Percentiles rank a stretch among this genome's conserved stretches.
Conservation (phyloP, 2,113 vertebrate genomes). For the Chionomys nivalis region DNA sequence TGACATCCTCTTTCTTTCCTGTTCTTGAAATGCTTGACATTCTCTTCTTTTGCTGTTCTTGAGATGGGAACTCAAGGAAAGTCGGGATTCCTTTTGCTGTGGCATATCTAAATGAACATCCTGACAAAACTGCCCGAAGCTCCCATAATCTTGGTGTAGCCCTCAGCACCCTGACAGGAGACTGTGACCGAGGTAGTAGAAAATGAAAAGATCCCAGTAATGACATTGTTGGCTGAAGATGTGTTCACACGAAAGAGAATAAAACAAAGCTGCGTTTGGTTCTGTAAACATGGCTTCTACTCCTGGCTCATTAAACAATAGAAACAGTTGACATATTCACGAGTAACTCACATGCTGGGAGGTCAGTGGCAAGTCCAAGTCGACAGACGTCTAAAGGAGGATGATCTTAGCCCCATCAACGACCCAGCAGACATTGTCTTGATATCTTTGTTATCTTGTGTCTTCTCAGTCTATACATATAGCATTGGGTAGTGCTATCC, state of each 20-base stretch:
- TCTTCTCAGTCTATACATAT: not conserved
- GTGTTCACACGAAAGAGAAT: not conserved
- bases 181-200: not conserved
- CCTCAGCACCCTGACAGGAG: not conserved
- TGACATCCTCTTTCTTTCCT: not conserved
- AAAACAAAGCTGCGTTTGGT: not conserved
- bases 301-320: slow-evolving; percentile 47
- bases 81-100: not conserved
- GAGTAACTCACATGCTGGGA: not conserved
- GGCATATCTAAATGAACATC: not conserved
- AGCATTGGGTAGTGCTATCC: not conserved
- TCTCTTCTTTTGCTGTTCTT: not conserved
- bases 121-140: not conserved
- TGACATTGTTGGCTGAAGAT: not conserved
- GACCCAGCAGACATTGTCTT: slow-evolving; percentile 9
- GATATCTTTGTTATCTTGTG: not conserved
- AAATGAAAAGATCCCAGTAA: slow-evolving; percentile 4
- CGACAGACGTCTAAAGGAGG: not conserved
- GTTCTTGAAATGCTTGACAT: too few species aligned
- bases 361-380: slow-evolving; percentile 38
- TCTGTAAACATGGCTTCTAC: slow-evolving; percentile 25
- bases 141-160: not conserved
- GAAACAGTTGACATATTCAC: slow-evolving; percentile 37
- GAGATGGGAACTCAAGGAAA: not conserved
- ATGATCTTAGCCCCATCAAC: not conserved